phyloP scores from a whole-genome alignment of 1,140 invertebrate genomes.

The Papilio helenus region DNA sequence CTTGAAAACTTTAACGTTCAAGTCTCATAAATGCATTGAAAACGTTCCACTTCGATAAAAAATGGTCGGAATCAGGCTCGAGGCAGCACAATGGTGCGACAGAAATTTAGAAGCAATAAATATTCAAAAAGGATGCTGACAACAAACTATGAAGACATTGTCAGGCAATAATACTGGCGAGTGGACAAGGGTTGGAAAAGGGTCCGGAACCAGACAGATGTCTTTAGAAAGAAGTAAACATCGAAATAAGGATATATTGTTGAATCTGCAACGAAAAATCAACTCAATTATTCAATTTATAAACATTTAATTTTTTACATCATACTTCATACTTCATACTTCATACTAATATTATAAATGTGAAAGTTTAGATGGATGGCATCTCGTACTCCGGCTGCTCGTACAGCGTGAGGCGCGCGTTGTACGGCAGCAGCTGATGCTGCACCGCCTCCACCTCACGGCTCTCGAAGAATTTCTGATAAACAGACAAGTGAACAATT shows the following conservation, averaged over 20 bases:
- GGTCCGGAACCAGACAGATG: slow-evolving; percentile 69
- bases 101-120: slow-evolving; percentile 47
- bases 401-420: slow-evolving; percentile 61
- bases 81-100: slow-evolving; percentile 16
- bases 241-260: slow-evolving; percentile 60
- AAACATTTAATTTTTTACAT: neutral
- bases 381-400: slow-evolving; percentile 71
- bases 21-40: slow-evolving; percentile 40
- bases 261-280: slow-evolving; percentile 4
- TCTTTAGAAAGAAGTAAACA: slow-evolving; percentile 69
- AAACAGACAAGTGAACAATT: neutral
- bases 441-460: slow-evolving; percentile 54
- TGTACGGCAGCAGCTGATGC: slow-evolving; percentile 64
- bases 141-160: slow-evolving; percentile 75
- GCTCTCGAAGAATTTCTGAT: slow-evolving; percentile 62
- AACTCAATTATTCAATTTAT: neutral
- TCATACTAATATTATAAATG: too few species aligned
- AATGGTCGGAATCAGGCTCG: slow-evolving; percentile 34
- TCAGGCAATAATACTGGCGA: slow-evolving; percentile 65
- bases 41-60: slow-evolving; percentile 32
- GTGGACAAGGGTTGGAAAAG: slow-evolving; percentile 69
- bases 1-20: slow-evolving; percentile 37
- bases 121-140: slow-evolving; percentile 61
- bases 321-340: too few species aligned
- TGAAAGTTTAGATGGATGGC: too few species aligned